Conservation (phyloP, 2,888 invertebrate species). For the Epinotia demarniana region DNA sequence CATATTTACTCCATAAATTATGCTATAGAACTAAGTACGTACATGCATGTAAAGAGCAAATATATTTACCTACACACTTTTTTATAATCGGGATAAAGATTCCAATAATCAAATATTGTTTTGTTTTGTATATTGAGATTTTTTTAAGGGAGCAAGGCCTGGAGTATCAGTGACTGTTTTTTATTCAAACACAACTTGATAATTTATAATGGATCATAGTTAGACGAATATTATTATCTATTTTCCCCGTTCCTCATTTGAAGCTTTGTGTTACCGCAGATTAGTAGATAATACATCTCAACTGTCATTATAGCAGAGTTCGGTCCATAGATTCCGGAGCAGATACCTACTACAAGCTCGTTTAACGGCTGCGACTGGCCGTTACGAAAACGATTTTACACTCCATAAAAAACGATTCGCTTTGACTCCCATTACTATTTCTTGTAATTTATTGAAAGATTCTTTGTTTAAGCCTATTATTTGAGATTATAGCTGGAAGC, state of each 20-base stretch:
- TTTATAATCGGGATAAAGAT: background rate
- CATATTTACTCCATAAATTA: background rate
- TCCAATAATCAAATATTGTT: too few relatives aligned
- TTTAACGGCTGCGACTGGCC: constrained; percentile 28
- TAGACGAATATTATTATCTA: background rate
- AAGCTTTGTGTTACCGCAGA: background rate
- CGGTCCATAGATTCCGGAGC: constrained; percentile 22
- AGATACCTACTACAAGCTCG: constrained; percentile 17
- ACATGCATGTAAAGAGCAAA: background rate
- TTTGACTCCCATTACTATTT: constrained; percentile 27
- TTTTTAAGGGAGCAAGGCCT: too few relatives aligned
- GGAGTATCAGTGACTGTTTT: too few relatives aligned
- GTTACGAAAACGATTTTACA: constrained; percentile 35
- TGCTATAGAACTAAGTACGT: background rate
- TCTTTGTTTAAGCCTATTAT: constrained; percentile 20
- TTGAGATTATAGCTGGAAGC: background rate
- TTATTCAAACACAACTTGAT: too few relatives aligned
- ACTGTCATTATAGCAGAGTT: constrained; percentile 17
- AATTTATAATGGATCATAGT: too few relatives aligned
- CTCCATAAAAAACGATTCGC: constrained; percentile 27
- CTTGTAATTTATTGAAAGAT: constrained; percentile 25
- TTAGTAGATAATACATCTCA: constrained; percentile 3
- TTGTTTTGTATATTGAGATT: background rate
- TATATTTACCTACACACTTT: too few relatives aligned
- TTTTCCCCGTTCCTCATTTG: background rate